These are phyloP conservation scores for Rhinolophus sinicus DNA, from an alignment of 2,113 vertebrate species.

Conservation along the genomic window DNA sequence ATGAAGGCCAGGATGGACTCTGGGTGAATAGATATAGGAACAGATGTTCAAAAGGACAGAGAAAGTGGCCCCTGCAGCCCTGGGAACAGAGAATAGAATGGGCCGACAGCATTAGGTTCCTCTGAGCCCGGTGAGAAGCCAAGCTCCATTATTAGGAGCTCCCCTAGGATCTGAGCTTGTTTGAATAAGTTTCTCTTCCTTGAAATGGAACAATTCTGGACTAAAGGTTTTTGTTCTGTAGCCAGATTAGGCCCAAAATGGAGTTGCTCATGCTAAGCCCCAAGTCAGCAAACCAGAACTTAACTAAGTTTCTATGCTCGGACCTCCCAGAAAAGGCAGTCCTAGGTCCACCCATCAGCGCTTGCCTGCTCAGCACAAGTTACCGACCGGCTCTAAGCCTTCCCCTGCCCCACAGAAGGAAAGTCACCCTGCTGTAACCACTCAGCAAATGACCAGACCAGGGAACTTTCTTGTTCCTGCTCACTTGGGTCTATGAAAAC, in stretches of 20 bases:
- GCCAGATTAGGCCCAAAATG: neutral
- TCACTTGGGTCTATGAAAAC: neutral
- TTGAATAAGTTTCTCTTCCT: conserved; percentile 19
- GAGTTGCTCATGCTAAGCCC: neutral
- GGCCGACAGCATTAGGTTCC: neutral
- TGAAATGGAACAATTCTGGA: neutral
- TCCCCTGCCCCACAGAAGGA: neutral
- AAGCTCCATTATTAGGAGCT: neutral
- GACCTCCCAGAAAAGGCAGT: neutral
- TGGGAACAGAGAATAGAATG: neutral
- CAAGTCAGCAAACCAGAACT: neutral
- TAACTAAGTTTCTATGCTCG: neutral
- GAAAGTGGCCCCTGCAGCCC: neutral
- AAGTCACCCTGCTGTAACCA: neutral
- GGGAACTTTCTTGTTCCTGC: neutral
- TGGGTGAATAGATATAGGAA: neutral
- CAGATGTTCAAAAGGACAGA: neutral
- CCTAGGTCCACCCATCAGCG: neutral
- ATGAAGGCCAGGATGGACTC: neutral
- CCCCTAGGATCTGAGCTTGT: neutral
- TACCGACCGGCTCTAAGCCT: neutral
- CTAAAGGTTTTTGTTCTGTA: neutral
- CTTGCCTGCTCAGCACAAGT: neutral
- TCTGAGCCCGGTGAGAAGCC: neutral
- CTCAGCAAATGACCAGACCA: neutral